Evolutionary conservation across 35 echinoderm and acorn worm species (phyloP).

Genomic region (Heliocidaris erythrogramma): DNA sequence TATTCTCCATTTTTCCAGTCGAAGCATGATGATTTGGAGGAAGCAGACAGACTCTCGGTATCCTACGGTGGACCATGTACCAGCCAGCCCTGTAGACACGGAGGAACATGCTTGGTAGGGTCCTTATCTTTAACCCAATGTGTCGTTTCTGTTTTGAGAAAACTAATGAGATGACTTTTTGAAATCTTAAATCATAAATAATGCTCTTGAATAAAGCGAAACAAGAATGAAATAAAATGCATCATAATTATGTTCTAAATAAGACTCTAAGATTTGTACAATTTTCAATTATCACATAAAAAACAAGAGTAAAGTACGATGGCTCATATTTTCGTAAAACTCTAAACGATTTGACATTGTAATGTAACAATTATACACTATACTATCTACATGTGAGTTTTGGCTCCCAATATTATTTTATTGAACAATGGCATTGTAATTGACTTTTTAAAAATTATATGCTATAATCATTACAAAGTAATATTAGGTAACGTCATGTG

Average conservation of each 20-base stretch:
- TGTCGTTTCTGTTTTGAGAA: background rate
- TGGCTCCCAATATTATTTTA: too few relatives aligned
- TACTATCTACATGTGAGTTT: too few relatives aligned
- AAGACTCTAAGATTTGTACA: too few relatives aligned
- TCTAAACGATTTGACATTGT: too few relatives aligned
- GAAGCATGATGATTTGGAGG: slow-evolving; percentile 21
- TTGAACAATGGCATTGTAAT: too few relatives aligned
- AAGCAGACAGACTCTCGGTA: background rate
- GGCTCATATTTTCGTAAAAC: background rate
- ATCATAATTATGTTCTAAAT: too few relatives aligned
- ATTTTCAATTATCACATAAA: too few relatives aligned
- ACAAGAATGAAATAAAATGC: background rate
- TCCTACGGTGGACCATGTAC: slow-evolving; percentile 11
- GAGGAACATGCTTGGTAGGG: slow-evolving; percentile 25
- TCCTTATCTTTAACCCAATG: background rate
- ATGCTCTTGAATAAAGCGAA: background rate
- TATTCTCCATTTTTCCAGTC: background rate
- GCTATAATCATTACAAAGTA: too few relatives aligned
- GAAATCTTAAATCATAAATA: background rate
- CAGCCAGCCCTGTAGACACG: background rate
- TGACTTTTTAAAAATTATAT: too few relatives aligned
- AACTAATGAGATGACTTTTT: background rate
- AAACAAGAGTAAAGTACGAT: background rate
- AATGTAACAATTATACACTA: too few relatives aligned
- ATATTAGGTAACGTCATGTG: too few relatives aligned